Base-by-base conservation (phyloP, 2,113 vertebrate species). In the Empidonax traillii region DNA sequence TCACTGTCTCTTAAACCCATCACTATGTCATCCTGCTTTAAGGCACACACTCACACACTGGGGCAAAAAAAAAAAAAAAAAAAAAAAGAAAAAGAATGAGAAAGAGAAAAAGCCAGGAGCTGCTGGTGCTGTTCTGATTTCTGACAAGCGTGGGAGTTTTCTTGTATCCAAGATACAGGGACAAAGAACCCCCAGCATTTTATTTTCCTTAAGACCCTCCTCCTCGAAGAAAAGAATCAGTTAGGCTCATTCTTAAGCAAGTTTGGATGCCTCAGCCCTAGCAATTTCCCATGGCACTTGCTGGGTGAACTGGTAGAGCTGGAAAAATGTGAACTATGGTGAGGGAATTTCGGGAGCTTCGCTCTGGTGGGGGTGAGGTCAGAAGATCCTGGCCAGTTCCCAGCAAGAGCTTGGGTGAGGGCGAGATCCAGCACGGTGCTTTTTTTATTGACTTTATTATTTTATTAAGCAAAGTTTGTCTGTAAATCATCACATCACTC, bases 141-240 rank as follows among this genome's bases (percentile, higher is more conserved):
- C 81, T 97, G 96, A 97, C 85, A 95, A 97, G 94, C 31, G 51
- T 97, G 97, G 94, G 97, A 97, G 93, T 96, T 96, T 96, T 96
- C 96, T 93, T 19, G 85, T 97, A 95, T 96, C 97, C 83, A 96
- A 94, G 94, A 96, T 94, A 96, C 95, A 14, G 75, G 89, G 93
- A 98, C 97, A 97, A 98, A 98, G 96, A 95, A 91, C 94, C 90
- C 84, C 47, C 79, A 93, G 93, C 92, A 92, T 75, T 90, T 95
- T 94, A 90, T 89, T 96, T 93, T 91, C 93, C 83, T 89, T 46
- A 94, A 85, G 97, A 92, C 79, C 92, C 93, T 97, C 91, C 95
- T 96, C 74, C 80, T 85, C 10, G 52, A 94, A 96, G 93, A 97
- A 94, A 79, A 96, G 92, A 66, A 56, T 93, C 66, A 71, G 39